Evolutionary conservation across 2,113 vertebrate species (phyloP).

Genomic region (Ondatra zibethicus): DNA sequence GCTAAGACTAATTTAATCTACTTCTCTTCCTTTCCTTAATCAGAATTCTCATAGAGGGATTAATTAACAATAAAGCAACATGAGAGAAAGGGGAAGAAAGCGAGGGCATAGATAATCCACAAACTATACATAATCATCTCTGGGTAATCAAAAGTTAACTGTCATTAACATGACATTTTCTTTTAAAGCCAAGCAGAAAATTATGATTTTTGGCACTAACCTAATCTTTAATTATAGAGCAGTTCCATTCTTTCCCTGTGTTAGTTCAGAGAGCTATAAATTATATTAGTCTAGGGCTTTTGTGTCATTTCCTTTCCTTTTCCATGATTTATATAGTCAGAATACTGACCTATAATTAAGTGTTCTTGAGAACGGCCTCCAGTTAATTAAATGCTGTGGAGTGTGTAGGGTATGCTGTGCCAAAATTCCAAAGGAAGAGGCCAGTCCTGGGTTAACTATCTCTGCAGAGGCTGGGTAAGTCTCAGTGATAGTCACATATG

Average conservation of each 20-base stretch:
- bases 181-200: conserved; percentile 74
- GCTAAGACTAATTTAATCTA: conserved; percentile 78
- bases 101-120: conserved; percentile 78
- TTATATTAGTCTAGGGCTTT: conserved; percentile 77
- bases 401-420: conserved; percentile 52
- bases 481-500: conserved; percentile 16
- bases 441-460: conserved; percentile 69
- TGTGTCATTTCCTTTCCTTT: conserved; percentile 83
- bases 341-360: conserved; percentile 80
- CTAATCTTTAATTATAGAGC: conserved; percentile 73
- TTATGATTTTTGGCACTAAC: conserved; percentile 78
- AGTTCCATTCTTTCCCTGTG: conserved; percentile 69
- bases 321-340: conserved; percentile 73
- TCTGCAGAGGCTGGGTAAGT: conserved; percentile 58
- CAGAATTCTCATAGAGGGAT: conserved; percentile 80
- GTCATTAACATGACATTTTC: conserved; percentile 76
- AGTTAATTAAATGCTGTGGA: conserved; percentile 75
- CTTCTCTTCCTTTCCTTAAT: conserved; percentile 77
- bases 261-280: conserved; percentile 75
- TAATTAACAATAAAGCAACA: conserved; percentile 81
- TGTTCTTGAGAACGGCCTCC: conserved; percentile 74
- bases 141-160: conserved; percentile 66
- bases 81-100: conserved; percentile 75
- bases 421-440: conserved; percentile 73
- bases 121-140: conserved; percentile 77